Base-by-base conservation (phyloP, 1,140 invertebrate genomes). In the Trichonephila clavipes region DNA sequence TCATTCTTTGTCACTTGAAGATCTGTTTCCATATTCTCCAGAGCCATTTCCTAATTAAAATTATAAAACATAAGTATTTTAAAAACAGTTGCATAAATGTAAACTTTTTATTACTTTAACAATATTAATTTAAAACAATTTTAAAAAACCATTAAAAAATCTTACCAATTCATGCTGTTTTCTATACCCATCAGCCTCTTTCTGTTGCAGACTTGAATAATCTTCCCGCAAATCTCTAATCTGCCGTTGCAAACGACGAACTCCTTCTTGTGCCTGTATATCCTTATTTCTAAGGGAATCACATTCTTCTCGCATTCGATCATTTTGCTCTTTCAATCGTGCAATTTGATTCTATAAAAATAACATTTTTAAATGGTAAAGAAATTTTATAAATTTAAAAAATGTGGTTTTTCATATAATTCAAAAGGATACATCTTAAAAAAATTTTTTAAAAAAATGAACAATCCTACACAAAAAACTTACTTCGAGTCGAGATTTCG, bases 301-400 rank as follows among this genome's bases (percentile, higher is more conserved):
- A 7, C 97, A 96, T 95, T 99, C 98, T 19, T 96, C 96, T 93
- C 97, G 97, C 19, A 98, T 95, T 94, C 97, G 97, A 59, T 99
- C 98, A 62, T 98, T 96, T 8, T 97, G 97, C 95, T 99, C 98
- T 95, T 98, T 98, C 85, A 98, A 96, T 93, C 98, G 82, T 21
- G 88, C 40, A 66, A 94, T 94, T 83, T 94, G 94, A 34, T 87
- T 64, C 94, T 94, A 24, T 21, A 88, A 66, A 21, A 8, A 62
- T 64, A 18, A 64, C 12, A 82, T 51, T 10, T 12, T 51, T 51
- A 51, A 51, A 51, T 51, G 51, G 51, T 10, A 8, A 51, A 5
- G 5, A 51, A 51, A 51, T 51, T 51, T 51, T 7, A 51, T 51
- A 5, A 51, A 51, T 51, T 10, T 51, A 10, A 51, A 51, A 51